Evolutionary conservation across 2,888 invertebrate species (phyloP).

Genomic region (Catocala sponsa): DNA sequence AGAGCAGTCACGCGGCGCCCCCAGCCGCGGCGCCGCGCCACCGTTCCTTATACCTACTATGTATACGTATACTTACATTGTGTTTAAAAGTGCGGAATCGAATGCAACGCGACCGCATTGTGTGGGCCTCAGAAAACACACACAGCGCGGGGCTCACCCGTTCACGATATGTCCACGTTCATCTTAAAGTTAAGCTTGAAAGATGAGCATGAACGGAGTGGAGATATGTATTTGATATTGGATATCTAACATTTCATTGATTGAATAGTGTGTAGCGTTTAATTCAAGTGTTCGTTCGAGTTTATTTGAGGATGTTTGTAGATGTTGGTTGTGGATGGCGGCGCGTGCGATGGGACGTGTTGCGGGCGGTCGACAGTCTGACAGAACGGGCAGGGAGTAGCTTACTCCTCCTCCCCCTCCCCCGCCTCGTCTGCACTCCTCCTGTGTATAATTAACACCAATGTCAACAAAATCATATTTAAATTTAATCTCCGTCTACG

Average conservation of each 20-base stretch:
- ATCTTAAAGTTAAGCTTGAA: too few relatives aligned
- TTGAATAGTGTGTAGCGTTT: too few relatives aligned
- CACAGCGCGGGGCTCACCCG: too few relatives aligned
- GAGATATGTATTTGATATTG: too few relatives aligned
- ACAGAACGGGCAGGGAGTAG: not conserved
- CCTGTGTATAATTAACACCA: not conserved
- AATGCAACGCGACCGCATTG: constrained; percentile 7
- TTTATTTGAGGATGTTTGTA: not conserved
- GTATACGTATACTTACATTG: constrained; percentile 11
- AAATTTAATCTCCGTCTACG: too few relatives aligned
- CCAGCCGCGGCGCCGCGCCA: constrained; percentile 20
- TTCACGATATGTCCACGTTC: too few relatives aligned
- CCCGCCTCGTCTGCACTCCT: constrained; percentile 23
- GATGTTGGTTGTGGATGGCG: not conserved
- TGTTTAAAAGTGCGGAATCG: constrained; percentile 1
- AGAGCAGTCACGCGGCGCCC: constrained; percentile 12
- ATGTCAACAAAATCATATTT: too few relatives aligned
- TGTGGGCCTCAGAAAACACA: too few relatives aligned
- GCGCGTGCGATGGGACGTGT: constrained; percentile 6
- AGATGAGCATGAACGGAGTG: too few relatives aligned
- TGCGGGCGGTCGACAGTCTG: constrained; percentile 10
- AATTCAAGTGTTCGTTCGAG: too few relatives aligned
- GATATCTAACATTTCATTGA: too few relatives aligned
- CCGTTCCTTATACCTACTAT: constrained; percentile 5
- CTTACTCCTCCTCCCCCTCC: constrained; percentile 12